phyloP scores from a whole-genome alignment of 2,797 vertebrate species.

The Bucorvus abyssinicus region DNA sequence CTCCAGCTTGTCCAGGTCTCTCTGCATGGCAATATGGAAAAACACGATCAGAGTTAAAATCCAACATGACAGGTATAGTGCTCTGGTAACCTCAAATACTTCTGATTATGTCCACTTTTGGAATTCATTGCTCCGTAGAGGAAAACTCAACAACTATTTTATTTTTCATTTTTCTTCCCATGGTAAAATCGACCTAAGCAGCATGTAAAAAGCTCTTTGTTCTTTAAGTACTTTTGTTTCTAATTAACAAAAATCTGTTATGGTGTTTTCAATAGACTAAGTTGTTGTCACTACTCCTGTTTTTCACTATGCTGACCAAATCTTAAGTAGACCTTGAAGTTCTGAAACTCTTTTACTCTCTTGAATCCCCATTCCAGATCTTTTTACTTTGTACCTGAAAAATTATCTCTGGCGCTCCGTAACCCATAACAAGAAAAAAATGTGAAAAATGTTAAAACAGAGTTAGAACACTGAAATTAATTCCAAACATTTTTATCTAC shows the following conservation, averaged over 20 bases:
- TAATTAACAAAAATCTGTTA: not conserved
- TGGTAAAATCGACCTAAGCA: not conserved
- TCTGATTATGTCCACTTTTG: not conserved
- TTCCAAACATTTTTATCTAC: not conserved
- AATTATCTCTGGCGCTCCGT: not conserved
- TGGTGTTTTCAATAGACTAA: not conserved
- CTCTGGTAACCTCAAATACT: not conserved
- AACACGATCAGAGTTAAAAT: not conserved
- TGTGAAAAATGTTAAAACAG: fast-evolving
- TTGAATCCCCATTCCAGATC: not conserved
- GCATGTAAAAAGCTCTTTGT: not conserved
- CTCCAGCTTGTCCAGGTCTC: no score
- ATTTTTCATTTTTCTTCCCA: not conserved
- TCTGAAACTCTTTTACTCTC: not conserved
- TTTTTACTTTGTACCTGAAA: not conserved
- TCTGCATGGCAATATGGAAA: not conserved
- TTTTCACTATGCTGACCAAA: not conserved
- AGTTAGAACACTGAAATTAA: not conserved
- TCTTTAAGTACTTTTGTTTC: not conserved
- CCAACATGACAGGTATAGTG: fast-evolving
- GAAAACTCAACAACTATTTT: not conserved
- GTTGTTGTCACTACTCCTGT: not conserved
- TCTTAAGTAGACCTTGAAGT: not conserved
- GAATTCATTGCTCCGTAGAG: not conserved
- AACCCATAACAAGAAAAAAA: not conserved